Base-by-base conservation (phyloP, 1,140 invertebrate species). In the Leptinotarsa defecta region DNA sequence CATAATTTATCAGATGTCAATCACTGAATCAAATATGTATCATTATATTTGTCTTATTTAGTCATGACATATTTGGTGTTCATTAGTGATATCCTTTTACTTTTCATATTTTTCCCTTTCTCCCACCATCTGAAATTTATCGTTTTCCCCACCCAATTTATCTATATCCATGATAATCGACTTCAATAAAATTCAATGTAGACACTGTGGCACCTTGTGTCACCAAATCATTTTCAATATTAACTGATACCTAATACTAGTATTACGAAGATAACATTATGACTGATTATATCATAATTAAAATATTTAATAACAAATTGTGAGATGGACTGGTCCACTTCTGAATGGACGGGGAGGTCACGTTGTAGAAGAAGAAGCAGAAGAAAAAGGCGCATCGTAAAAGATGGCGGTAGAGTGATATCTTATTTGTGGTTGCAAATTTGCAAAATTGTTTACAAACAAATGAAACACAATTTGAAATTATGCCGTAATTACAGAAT, bases 381-480 rank as follows among this genome's bases (percentile, higher is more conserved):
- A 79, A 78, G 78, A 80, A 80, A 80, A 78, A 80, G 79, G 76
- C 72, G 78, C 81, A 81, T 81, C 81, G 78, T 77, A 76, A 84
- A 84, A 84, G 82, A 84, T 84, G 83, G 83, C 83, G 82, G 83
- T 80, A 71, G 71, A 77, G 75, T 82, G 79, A 80, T 78, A 79
- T 79, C 78, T 82, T 77, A 76, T 78, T 80, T 82, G 74, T 78
- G 74, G 77, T 84, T 82, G 83, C 83, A 79, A 83, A 84, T 84
- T 84, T 82, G 81, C 82, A 77, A 83, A 84, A 65, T 84, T 82
- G 78, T 82, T 81, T 80, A 81, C 81, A 82, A 84, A 83, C 80
- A 83, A 83, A 81, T 76, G 43, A 61, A 71, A 17, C 17, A 48
- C 24, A 70, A 17, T 62, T 24, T 20, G 27, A 71, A 22, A 61